These are phyloP conservation scores for Hetaerina titia DNA, from an alignment of 2,888 invertebrate species.

Conservation along the genomic window DNA sequence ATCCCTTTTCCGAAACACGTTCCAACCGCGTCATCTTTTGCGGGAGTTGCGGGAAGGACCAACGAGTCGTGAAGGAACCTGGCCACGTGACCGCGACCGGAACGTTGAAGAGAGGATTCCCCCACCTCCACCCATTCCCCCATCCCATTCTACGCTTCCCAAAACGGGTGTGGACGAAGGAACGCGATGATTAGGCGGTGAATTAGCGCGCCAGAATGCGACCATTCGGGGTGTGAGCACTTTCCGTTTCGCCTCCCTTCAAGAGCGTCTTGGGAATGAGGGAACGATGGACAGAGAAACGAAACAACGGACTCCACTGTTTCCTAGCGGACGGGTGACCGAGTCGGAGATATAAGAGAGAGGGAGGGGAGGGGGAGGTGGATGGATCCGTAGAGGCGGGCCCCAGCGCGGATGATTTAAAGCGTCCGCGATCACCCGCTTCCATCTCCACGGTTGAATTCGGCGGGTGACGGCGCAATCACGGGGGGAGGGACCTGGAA, in stretches of 20 bases:
- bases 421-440: too few relatives aligned
- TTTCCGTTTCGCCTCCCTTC: neutral
- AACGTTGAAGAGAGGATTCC: neutral
- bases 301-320: neutral
- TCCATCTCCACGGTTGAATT: too few relatives aligned
- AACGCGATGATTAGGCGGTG: conserved; percentile 2
- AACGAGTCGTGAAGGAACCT: neutral
- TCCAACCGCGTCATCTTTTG: too few relatives aligned
- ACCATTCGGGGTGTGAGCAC: neutral
- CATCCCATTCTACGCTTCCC: neutral
- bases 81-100: neutral
- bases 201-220: neutral
- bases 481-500: too few relatives aligned
- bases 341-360: neutral
- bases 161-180: neutral
- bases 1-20: too few relatives aligned
- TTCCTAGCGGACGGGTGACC: neutral
- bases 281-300: neutral
- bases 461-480: too few relatives aligned
- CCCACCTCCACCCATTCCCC: neutral
- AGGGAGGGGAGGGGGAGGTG: neutral
- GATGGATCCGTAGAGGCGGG: too few relatives aligned
- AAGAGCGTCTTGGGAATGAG: neutral
- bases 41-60: too few relatives aligned
- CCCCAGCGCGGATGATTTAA: too few relatives aligned